Percentiles rank a stretch among this genome's conserved stretches.
Conservation (phyloP, 2,888 invertebrate species). For the Esperia sulphurella region DNA sequence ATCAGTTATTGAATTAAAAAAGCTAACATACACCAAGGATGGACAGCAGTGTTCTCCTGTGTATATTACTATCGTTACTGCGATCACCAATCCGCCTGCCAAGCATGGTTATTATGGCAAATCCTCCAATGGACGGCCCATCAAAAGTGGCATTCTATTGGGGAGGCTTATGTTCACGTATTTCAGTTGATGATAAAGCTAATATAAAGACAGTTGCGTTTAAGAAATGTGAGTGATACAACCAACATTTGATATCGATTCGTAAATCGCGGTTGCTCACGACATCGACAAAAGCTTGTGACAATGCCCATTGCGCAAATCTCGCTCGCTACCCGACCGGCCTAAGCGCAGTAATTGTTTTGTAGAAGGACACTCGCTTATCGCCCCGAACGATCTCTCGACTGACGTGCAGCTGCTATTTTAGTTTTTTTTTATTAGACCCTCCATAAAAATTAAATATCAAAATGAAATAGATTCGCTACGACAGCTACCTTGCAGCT, state of each 20-base stretch:
- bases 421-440: slow-evolving; percentile 49
- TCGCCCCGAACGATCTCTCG: slow-evolving; percentile 51
- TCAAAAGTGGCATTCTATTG: no score
- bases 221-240: no score
- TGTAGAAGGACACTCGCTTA: slow-evolving; percentile 68
- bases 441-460: slow-evolving; percentile 33
- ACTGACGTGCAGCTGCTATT: slow-evolving; percentile 64
- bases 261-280: slow-evolving; percentile 30
- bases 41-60: no score
- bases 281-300: slow-evolving; percentile 41
- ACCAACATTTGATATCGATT: slow-evolving; percentile 34
- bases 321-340: slow-evolving; percentile 33
- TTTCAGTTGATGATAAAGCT: no score
- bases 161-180: no score
- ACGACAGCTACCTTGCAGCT: neutral
- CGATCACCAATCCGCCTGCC: no score
- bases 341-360: slow-evolving; percentile 67
- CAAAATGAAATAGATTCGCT: slow-evolving; percentile 29
- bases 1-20: no score
- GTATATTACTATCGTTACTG: no score
- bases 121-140: no score
- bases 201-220: no score
- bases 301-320: slow-evolving; percentile 58
- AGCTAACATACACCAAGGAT: no score
- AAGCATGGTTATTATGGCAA: no score